Percentiles rank a stretch among this genome's conserved stretches.
These are phyloP conservation scores for Callocephalon fimbriatum DNA, from an alignment of 2,113 vertebrate species.

Conservation along the genomic window DNA sequence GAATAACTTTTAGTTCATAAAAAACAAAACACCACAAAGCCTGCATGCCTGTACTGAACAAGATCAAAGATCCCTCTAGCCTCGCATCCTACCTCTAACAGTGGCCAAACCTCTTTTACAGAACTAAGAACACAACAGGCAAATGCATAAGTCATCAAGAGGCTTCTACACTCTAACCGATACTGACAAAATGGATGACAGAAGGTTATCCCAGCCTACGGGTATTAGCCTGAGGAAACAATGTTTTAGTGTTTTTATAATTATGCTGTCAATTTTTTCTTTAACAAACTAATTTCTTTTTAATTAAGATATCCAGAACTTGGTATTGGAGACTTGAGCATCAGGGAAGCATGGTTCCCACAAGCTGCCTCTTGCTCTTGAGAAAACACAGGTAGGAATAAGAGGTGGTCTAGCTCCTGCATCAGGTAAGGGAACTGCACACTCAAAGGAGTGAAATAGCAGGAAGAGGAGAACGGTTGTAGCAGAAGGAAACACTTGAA, in stretches of 20 bases:
- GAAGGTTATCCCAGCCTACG: background rate
- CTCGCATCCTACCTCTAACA: background rate
- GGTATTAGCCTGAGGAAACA: slow-evolving; percentile 44
- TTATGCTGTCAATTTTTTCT: slow-evolving; percentile 11
- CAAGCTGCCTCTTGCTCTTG: background rate
- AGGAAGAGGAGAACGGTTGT: background rate
- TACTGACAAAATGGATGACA: slow-evolving; percentile 15
- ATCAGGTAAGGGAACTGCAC: background rate
- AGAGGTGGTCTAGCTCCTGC: background rate
- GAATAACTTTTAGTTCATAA: background rate
- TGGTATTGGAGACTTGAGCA: background rate
- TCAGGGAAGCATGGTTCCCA: background rate
- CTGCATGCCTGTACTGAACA: background rate
- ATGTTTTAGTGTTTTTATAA: slow-evolving; percentile 31
- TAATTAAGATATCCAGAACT: slow-evolving; percentile 5
- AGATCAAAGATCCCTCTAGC: background rate
- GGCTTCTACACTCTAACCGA: background rate
- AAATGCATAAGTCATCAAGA: slow-evolving; percentile 25
- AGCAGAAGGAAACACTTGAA: background rate
- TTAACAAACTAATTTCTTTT: background rate
- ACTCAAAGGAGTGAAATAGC: background rate
- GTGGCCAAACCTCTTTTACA: background rate
- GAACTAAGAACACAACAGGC: background rate
- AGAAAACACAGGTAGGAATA: background rate
- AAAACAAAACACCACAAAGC: background rate